Conservation (phyloP, 2,888 invertebrate genomes). For the Synergus itoensis region DNA sequence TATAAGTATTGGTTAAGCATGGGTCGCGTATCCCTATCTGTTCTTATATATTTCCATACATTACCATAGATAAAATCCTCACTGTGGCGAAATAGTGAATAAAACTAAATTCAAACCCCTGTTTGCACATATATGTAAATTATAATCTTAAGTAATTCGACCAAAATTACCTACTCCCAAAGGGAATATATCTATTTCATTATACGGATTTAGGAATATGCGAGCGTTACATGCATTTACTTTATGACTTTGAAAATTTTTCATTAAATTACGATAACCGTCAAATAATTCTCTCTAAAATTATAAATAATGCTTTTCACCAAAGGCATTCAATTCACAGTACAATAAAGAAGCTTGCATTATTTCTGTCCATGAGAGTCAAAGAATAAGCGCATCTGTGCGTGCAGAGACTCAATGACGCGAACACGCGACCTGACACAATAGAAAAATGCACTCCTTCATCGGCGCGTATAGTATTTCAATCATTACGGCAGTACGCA, state of each 20-base stretch:
- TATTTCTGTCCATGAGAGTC: neutral
- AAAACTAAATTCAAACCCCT: neutral
- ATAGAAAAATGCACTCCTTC: constrained; percentile 51
- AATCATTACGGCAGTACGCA: constrained; percentile 13
- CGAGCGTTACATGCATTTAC: too few relatives aligned
- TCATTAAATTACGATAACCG: too few relatives aligned
- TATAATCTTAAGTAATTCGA: constrained; percentile 4
- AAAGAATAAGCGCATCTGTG: constrained; percentile 59
- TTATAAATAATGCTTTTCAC: neutral
- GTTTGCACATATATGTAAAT: neutral
- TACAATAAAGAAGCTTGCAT: neutral
- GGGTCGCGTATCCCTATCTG: constrained; percentile 4
- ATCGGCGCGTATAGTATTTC: constrained; percentile 29
- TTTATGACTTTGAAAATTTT: too few relatives aligned
- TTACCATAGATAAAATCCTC: constrained; percentile 61
- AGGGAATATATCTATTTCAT: neutral
- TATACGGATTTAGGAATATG: neutral
- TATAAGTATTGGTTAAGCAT: neutral
- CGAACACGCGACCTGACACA: constrained; percentile 56
- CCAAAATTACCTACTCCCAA: constrained; percentile 1
- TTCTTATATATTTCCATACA: constrained; percentile 60
- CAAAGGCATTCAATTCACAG: neutral
- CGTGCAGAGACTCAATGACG: constrained; percentile 57
- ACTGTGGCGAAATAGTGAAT: constrained; percentile 48
- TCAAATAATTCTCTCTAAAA: neutral